Base-by-base conservation (phyloP, 1,140 invertebrate genomes). In the Lanistes nyassanus region DNA sequence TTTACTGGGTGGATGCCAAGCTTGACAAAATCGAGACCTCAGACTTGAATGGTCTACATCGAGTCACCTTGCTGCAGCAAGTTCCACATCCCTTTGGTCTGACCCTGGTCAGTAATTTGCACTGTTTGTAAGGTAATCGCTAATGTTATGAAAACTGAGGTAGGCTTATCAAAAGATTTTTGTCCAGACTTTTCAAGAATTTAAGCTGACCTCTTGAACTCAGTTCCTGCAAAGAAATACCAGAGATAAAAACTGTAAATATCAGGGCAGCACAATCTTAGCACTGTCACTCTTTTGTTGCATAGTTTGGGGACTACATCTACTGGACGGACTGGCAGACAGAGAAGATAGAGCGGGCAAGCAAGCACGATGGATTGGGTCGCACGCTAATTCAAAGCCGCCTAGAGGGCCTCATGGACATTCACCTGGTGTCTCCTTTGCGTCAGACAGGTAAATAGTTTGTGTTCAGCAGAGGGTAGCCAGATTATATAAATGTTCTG, bases 1-100 rank as follows among this genome's bases (percentile, higher is more conserved):
- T 99, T 0, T 99, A 99, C 84, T 99, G 98, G 97, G 98, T 97
- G 0, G 98, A 99, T 89, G 97, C 97, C 0, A 96, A 91, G 97
- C 84, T 85, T 39, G 88, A 89, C 80, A 87, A 98, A 88, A 99
- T 99, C 76, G 98, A 99, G 91, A 91, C 97, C 21, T 95, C 96
- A 0, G 94, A 95, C 87, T 88, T 99, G 21, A 94, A 98, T 87
- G 98, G 98, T 7, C 92, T 91, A 26, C 90, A 92, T 76, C 83
- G 93, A 82, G 90, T 84, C 13, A 80, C 92, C 2, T 85, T 96
- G 65, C 91, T 93, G 23, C 92, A 93, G 79, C 90, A 93, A 0
- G 97, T 97, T 0, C 98, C 98, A 74, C 98, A 98, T 92, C 97
- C 97, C n/a, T 99, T 98, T 89, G 97, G 97, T 0, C 95, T 99